These are phyloP conservation scores for Ferrisia virgata DNA, from an alignment of 2,888 invertebrate species.

Conservation along the genomic window DNA sequence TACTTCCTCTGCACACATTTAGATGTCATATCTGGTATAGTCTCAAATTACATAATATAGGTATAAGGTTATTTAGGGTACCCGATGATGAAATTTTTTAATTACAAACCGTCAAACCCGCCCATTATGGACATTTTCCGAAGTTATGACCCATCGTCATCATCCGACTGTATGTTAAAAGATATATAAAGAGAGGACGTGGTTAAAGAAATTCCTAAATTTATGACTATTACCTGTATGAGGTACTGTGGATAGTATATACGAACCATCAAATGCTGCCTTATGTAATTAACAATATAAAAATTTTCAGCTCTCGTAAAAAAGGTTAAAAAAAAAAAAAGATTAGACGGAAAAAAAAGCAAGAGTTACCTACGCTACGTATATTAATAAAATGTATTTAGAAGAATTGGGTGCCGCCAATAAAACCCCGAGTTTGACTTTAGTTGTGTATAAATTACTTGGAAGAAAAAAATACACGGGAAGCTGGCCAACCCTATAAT, in stretches of 20 bases:
- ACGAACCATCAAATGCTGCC: background rate
- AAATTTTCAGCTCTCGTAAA: background rate
- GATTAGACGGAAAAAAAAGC: background rate
- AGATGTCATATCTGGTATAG: background rate
- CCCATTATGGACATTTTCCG: background rate
- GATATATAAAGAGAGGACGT: no score
- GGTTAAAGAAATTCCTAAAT: conserved; percentile 6
- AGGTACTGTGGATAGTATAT: no score
- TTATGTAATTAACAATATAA: conserved; percentile 13
- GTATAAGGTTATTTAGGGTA: no score
- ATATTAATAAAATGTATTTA: conserved; percentile 22
- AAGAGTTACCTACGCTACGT: background rate
- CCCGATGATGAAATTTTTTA: background rate
- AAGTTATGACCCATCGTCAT: background rate
- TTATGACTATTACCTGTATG: no score
- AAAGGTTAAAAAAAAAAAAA: background rate
- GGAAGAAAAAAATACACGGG: background rate
- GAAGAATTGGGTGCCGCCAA: conserved; percentile 18
- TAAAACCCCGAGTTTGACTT: background rate
- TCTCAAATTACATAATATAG: conserved; percentile 18
- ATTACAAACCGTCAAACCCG: background rate
- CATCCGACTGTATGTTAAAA: background rate
- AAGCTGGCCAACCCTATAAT: conserved; percentile 24
- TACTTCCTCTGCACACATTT: no score
- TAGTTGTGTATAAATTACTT: background rate